These are phyloP conservation scores for Melipona beecheii DNA, from an alignment of 2,888 invertebrate species.

Conservation along the genomic window DNA sequence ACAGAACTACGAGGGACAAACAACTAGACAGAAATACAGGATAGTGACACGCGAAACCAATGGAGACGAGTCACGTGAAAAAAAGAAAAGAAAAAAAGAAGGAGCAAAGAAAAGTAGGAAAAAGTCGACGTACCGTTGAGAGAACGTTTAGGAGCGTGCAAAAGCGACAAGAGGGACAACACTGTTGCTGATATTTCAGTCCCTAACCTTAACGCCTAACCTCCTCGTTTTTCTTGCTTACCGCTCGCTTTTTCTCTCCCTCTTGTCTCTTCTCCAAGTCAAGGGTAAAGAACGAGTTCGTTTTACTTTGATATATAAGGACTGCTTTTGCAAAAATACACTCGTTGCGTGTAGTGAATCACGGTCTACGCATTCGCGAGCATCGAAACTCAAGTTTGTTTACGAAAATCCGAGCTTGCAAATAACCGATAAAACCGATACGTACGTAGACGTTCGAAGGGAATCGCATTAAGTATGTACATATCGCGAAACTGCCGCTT, in stretches of 20 bases:
- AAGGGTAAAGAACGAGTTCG: constrained; percentile 41
- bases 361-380: not conserved
- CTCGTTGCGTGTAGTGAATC: constrained; percentile 1
- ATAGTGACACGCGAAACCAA: constrained; percentile 28
- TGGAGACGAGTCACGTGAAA: constrained; percentile 35
- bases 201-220: constrained; percentile 69
- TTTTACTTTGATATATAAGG: constrained; percentile 40
- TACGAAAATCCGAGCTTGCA: constrained; percentile 7
- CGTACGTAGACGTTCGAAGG: not conserved
- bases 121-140: constrained; percentile 40
- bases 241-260: constrained; percentile 22
- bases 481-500: not conserved
- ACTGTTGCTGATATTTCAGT: constrained; percentile 71
- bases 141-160: constrained; percentile 45
- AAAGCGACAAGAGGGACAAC: constrained; percentile 51
- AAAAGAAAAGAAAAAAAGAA: constrained; percentile 31
- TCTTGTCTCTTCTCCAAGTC: constrained; percentile 16
- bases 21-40: constrained; percentile 21
- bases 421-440: not conserved
- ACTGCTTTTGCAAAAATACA: constrained; percentile 46
- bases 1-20: constrained; percentile 4
- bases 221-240: constrained; percentile 51
- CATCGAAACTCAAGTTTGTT: not conserved
- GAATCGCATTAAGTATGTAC: not conserved
- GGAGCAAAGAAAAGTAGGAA: constrained; percentile 54